Evolutionary conservation across 2,888 invertebrate species (phyloP).

Genomic region (Autographa gamma): DNA sequence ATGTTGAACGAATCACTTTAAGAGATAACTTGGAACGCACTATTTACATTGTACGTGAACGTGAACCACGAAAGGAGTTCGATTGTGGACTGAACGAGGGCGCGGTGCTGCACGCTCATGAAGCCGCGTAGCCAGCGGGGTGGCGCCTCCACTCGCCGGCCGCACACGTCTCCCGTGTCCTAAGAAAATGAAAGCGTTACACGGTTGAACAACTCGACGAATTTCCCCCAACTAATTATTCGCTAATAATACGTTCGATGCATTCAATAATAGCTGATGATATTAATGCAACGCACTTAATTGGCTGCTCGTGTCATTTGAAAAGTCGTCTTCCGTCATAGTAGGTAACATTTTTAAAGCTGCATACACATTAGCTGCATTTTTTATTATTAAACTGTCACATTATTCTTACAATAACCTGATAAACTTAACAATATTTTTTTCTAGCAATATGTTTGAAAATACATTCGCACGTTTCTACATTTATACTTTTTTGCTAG

Average conservation of each 20-base stretch:
- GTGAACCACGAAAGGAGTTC: conserved; percentile 76
- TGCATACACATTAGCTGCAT: conserved; percentile 24
- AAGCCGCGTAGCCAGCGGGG: conserved; percentile 59
- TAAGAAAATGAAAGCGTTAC: conserved; percentile 87
- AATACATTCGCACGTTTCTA: neutral
- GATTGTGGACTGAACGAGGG: conserved; percentile 76
- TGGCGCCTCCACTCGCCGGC: conserved; percentile 64
- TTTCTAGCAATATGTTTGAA: neutral
- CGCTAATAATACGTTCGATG: conserved; percentile 74
- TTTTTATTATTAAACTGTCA: conserved; percentile 13
- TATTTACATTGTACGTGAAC: conserved; percentile 80
- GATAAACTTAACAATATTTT: neutral
- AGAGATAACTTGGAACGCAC: conserved; percentile 61
- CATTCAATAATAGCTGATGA: conserved; percentile 73
- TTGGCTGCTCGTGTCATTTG: conserved; percentile 71
- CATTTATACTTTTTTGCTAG: no score
- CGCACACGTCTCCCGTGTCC: conserved; percentile 70
- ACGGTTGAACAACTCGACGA: conserved; percentile 79
- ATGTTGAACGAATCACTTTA: conserved; percentile 73
- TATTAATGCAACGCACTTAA: conserved; percentile 66
- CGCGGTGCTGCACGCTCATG: conserved; percentile 61
- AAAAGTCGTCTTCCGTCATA: conserved; percentile 75
- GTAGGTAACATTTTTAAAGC: conserved; percentile 40
- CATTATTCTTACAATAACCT: neutral
- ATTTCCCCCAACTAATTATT: conserved; percentile 84